Base-by-base conservation (phyloP, 2,113 vertebrate genomes). In the Typhlomys cinereus region DNA sequence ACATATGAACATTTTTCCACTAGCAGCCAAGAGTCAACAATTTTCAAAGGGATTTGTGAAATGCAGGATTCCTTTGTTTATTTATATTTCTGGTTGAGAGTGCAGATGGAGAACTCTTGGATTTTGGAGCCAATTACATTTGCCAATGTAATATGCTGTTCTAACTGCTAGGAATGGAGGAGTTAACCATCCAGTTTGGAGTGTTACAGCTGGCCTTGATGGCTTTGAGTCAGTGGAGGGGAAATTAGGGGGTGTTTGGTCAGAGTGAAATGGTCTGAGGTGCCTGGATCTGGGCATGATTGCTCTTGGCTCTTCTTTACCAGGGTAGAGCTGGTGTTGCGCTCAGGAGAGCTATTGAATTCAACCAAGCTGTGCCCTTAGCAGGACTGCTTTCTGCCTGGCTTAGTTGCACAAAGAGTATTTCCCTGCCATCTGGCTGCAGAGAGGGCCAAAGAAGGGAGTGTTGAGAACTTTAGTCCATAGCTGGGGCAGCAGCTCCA, bases 71-170 rank as follows among this genome's bases (percentile, higher is more conserved):
- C 67, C 41, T 94, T 86, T 88, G 79, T 90, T 95, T 96, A 82
- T 93, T 94, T 92, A 67, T 75, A 85, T 90, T 95, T 96, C 78
- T n/a, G 25, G 57, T 93, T 81, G 78, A 85, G 93, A 83, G 79
- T 62, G 4, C 88, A 94, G 95, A 93, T 95, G 90, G 90, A 36
- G 64, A 80, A 79, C 57, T 74, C 66, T 86, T 88, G 62, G 69
- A 34, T 92, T 95, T 92, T 93, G 91, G 67, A 85, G 44, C 83
- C 39, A 78, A 70, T 20, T 94, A 31, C 66, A 85, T 89, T 94
- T 94, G 62, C n/a, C 46, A 74, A 69, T 82, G 71, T 93, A 92
- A 59, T 93, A 48, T n/a, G 41, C 29, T 41, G n/a, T n/a, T 89
- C 14, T 46, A 41, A 2, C 3, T 78, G 89, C 76, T 95, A 91